Percentiles rank a stretch among this genome's conserved stretches.
phyloP scores from a whole-genome alignment of 2,797 vertebrate species.

The Antennarius maculatus region DNA sequence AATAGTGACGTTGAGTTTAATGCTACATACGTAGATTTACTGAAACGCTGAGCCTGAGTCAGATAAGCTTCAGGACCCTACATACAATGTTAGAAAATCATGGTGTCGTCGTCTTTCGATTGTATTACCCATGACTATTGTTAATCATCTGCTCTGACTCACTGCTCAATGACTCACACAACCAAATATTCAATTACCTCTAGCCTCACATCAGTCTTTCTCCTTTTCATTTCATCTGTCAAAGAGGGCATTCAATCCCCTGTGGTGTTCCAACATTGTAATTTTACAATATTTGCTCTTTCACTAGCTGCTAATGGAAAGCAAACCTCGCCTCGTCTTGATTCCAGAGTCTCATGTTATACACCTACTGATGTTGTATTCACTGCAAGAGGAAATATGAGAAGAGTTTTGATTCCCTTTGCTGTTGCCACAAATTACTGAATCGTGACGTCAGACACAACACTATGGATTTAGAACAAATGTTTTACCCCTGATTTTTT shows the following conservation, averaged over 20 bases:
- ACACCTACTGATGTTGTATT: too few species aligned
- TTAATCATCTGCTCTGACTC: constrained; percentile 55
- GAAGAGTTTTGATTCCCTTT: not conserved
- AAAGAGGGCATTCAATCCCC: not conserved
- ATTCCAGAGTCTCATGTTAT: not conserved
- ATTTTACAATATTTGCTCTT: not conserved
- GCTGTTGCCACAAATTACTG: not conserved
- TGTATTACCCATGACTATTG: not conserved
- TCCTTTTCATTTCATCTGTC: constrained; percentile 2
- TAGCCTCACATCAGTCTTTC: constrained; percentile 26
- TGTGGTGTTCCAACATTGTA: not conserved
- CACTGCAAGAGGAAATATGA: not conserved
- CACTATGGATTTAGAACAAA: not conserved
- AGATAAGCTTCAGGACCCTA: constrained; percentile 1
- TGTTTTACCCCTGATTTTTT: not conserved
- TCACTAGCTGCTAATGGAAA: not conserved
- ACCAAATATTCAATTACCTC: constrained; percentile 10
- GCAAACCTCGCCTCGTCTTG: not conserved
- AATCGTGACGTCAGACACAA: not conserved
- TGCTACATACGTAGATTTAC: not conserved
- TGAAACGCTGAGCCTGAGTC: not conserved
- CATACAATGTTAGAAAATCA: not conserved
- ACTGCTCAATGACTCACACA: constrained; percentile 51
- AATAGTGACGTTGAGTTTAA: not conserved
- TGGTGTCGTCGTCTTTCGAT: not conserved